A percentile compares a stretch with the other conserved stretches of the same genome.
Conservation (phyloP, 2,113 vertebrate species). For the Phylloscopus trochilus region DNA sequence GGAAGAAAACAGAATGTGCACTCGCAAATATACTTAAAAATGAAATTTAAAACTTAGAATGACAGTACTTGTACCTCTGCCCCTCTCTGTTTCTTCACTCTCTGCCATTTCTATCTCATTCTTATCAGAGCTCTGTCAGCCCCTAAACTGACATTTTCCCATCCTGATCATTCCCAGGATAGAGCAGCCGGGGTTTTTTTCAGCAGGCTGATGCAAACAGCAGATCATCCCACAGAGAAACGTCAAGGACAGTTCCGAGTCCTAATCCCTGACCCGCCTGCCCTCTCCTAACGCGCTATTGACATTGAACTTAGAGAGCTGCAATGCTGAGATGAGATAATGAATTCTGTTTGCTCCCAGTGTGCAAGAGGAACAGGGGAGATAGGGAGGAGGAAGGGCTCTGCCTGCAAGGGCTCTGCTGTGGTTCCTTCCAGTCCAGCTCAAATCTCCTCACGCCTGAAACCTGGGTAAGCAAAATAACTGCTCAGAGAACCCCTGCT, state of each 20-base stretch:
- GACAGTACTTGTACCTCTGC: constrained; percentile 43
- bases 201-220: constrained; percentile 69
- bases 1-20: constrained; percentile 1
- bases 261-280: constrained; percentile 77
- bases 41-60: constrained; percentile 52
- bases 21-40: constrained; percentile 29
- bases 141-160: constrained; percentile 81
- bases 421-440: neutral
- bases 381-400: neutral
- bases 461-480: neutral
- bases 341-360: constrained; percentile 62
- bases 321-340: constrained; percentile 72
- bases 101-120: constrained; percentile 59
- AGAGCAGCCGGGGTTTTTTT: constrained; percentile 66
- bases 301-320: constrained; percentile 76
- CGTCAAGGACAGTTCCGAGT: constrained; percentile 75
- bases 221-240: constrained; percentile 71
- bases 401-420: neutral
- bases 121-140: constrained; percentile 81
- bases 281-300: constrained; percentile 78
- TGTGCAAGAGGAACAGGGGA: constrained; percentile 23
- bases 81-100: neutral
- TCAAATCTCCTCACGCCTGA: neutral
- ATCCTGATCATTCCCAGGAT: constrained; percentile 79
- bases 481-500: neutral